A percentile compares a stretch with the other conserved stretches of the same genome.
These are phyloP conservation scores for Synanthedon myopaeformis DNA, from an alignment of 2,888 invertebrate species.

Conservation along the genomic window DNA sequence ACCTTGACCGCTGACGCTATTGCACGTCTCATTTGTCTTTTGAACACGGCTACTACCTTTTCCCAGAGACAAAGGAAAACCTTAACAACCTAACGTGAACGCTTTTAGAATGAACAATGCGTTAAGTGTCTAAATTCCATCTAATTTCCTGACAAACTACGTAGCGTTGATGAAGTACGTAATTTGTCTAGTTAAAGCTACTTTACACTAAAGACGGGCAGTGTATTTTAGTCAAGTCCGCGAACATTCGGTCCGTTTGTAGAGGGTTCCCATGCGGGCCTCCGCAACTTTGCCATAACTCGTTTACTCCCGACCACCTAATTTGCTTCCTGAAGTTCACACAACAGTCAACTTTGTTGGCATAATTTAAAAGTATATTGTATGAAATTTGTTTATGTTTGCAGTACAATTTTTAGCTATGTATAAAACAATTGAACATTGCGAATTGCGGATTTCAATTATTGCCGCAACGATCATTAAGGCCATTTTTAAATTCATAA, in stretches of 20 bases:
- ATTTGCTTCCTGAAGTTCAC: slow-evolving; percentile 47
- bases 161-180: slow-evolving; percentile 13
- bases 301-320: slow-evolving; percentile 53
- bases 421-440: background rate
- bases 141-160: background rate
- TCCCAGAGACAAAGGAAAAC: background rate
- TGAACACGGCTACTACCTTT: too few relatives aligned
- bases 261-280: slow-evolving; percentile 31
- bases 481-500: background rate
- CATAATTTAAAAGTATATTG: slow-evolving; percentile 33
- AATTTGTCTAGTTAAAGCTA: slow-evolving; percentile 18
- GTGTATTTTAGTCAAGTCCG: slow-evolving; percentile 14
- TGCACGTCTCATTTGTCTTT: too few relatives aligned
- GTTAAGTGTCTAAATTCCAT: too few relatives aligned
- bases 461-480: background rate
- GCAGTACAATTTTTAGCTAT: background rate
- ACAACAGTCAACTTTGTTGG: slow-evolving; percentile 41
- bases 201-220: slow-evolving; percentile 9
- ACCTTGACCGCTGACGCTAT: too few relatives aligned
- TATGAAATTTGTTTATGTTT: background rate
- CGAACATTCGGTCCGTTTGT: slow-evolving; percentile 15
- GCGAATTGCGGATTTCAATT: background rate
- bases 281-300: slow-evolving; percentile 49
- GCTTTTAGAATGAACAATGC: background rate
- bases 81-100: background rate